Evolutionary conservation across 2,113 vertebrate species (phyloP), one percentile per base, ranked within the genome.

Genomic region (Dryoscopus gambensis): DNA sequence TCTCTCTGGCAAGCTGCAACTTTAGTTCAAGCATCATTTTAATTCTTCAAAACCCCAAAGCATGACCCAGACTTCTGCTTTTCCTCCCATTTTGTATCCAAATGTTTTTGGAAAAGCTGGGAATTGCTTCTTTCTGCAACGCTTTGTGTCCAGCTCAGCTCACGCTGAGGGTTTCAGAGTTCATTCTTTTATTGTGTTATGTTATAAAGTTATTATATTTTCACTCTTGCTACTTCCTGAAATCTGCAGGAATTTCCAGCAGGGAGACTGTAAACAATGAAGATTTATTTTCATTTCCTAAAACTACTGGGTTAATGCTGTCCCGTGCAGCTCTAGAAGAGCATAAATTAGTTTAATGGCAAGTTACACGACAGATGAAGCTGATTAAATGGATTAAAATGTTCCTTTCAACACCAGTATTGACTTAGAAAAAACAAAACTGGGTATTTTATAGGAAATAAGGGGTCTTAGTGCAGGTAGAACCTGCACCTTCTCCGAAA

Each of bases 251-350:
- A 40, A 62, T 59, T 96, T 50, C 44, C 46, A 94, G 24, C 28
- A 59, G 23, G 24, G 15, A 16, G 16, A 44, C 1, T 65, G 15
- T 21, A 69, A 69, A 63, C 11, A 2, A 39, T 15, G 79, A 27
- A 87, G 33, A 76, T 39, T 68, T 56, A 39, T 16, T 84, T 88
- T 46, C 2, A 53, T 62, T 84, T 62, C n/a, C 21, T 47, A 22
- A 23, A 47, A 27, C 30, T 77, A 37, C 3, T 50, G 50, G 55
- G 13, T 53, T 75, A 75, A 67, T 9, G 33, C 31, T 67, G 60
- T 46, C 17, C 20, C 25, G 39, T 7, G 21, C 0, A 78, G 15
- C 10, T 65, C 20, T 0, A 20, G 30, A 59, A 27, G 3, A 47
- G 10, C 60, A 40, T 1, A n/a, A 91, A 39, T 53, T 23, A 19